phyloP scores from a whole-genome alignment of 1,140 invertebrate genomes.

The Formica selysi region DNA sequence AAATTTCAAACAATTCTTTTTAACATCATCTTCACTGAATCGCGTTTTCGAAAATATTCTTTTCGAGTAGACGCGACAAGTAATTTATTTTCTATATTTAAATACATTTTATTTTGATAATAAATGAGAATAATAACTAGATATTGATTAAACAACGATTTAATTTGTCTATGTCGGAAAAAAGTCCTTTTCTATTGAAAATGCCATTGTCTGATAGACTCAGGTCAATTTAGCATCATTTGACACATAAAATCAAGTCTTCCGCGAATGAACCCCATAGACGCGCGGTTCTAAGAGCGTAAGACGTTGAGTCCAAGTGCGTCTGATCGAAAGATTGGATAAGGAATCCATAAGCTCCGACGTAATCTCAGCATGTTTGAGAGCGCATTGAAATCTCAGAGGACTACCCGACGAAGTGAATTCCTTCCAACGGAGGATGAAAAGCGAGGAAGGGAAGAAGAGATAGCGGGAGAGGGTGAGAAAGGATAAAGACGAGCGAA shows the following conservation, averaged over 20 bases:
- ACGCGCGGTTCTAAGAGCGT: slow-evolving; percentile 44
- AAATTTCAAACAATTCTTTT: not conserved
- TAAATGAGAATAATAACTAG: not conserved
- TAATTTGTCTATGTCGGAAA: not conserved
- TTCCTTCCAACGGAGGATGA: slow-evolving; percentile 69
- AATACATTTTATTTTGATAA: not conserved
- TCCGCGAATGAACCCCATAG: slow-evolving; percentile 36
- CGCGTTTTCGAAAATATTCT: not conserved
- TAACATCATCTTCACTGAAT: not conserved
- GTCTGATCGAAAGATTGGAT: slow-evolving; percentile 80
- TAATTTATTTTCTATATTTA: not conserved
- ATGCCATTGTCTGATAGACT: slow-evolving; percentile 10
- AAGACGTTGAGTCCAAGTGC: slow-evolving; percentile 54
- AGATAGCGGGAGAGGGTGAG: slow-evolving; percentile 7
- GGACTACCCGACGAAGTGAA: slow-evolving; percentile 78
- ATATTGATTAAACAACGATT: not conserved
- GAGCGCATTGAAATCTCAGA: slow-evolving; percentile 73
- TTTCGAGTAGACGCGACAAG: not conserved
- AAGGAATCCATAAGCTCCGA: slow-evolving; percentile 82
- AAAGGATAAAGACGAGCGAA: slow-evolving; percentile 46
- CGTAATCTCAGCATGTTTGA: slow-evolving; percentile 78
- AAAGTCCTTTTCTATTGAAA: not conserved
- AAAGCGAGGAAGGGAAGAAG: slow-evolving; percentile 48
- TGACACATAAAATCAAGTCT: slow-evolving; percentile 51
- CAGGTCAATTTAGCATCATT: slow-evolving; percentile 41